These are phyloP conservation scores for Lasioglossum zephyrum DNA, from an alignment of 2,888 invertebrate genomes.

Conservation along the genomic window DNA sequence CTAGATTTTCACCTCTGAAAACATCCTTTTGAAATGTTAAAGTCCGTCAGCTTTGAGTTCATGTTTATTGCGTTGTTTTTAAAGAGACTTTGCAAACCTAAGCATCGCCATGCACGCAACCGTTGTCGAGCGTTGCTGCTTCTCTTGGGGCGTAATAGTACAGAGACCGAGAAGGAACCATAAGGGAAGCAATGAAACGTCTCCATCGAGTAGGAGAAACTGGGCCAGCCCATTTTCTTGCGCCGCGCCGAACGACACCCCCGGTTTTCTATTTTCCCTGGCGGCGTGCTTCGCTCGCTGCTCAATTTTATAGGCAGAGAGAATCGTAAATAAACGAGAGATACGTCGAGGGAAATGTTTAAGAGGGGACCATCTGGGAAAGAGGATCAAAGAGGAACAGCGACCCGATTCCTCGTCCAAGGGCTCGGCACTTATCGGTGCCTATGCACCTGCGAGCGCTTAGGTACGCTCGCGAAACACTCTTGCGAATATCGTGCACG, in stretches of 20 bases:
- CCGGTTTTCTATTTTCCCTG: slow-evolving; percentile 17
- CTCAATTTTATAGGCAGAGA: slow-evolving; percentile 15
- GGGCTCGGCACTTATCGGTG: slow-evolving; percentile 1
- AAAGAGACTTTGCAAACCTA: not conserved
- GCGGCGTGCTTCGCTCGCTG: not conserved
- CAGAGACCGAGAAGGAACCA: not conserved
- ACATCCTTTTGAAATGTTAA: too few relatives aligned
- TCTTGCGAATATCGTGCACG: not conserved
- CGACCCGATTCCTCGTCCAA: slow-evolving; percentile 1
- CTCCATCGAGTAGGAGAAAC: not conserved
- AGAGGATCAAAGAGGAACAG: slow-evolving; percentile 41
- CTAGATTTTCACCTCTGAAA: not conserved
- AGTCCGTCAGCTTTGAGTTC: too few relatives aligned
- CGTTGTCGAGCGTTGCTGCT: not conserved
- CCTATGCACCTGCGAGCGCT: not conserved
- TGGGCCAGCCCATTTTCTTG: not conserved
- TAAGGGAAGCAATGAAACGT: not conserved
- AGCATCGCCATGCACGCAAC: not conserved
- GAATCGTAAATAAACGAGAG: slow-evolving; percentile 32
- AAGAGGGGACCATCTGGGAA: slow-evolving; percentile 1
- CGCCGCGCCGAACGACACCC: not conserved
- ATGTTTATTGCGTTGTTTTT: too few relatives aligned
- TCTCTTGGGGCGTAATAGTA: not conserved
- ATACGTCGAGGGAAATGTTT: slow-evolving; percentile 3
- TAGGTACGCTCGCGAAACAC: not conserved